Evolutionary conservation across 2,797 vertebrate genomes (phyloP), one percentile per base, ranked within the genome.

Genomic region (Sebastes kiyomatsui): DNA sequence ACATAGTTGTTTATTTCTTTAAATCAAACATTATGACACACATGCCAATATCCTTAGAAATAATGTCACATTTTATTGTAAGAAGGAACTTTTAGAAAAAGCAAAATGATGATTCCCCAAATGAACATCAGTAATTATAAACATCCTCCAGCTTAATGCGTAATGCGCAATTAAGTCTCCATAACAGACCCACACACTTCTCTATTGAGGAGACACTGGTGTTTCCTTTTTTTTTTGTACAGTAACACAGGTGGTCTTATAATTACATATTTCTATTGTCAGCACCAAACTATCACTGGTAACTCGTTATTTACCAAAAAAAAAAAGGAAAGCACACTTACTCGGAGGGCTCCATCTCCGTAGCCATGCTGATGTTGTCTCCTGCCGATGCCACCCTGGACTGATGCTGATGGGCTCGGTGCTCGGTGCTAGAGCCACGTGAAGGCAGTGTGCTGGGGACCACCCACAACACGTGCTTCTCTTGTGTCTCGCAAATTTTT

Each of bases 291-390:
- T 46, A 32, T 32, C 16, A 12, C 16, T 16, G 14, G 20, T 2
- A 83, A 85, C 13, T 42, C 16, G 2, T 32, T 12, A 46, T 67
- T 55, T 12, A 13, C 12, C 12, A 27, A 38, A 60, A 18, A 23
- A 22, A 28, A 25, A 18, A 4, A 11, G 8, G 6, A 72, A 38
- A 22, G 49, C 6, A 1, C 35, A 94, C 95, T 96, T 91, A 96
- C 96, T 96, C 96, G 0, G 95, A 87, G 52, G 95, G 95, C 77
- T 96, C 95, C 93, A 96, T 94, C 86, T 95, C 95, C 61, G 90
- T 76, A 54, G 95, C 94, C 95, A 96, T 96, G 90, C 28, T 85
- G 91, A 83, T 80, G 82, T 70, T 68, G 74, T 65, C 79, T 88
- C 66, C 81, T 86, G 81, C 77, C 55, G 83, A 6, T 91, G 92